Evolutionary conservation across 2,888 invertebrate species (phyloP).

Genomic region (Polydrusus pterygomalis): DNA sequence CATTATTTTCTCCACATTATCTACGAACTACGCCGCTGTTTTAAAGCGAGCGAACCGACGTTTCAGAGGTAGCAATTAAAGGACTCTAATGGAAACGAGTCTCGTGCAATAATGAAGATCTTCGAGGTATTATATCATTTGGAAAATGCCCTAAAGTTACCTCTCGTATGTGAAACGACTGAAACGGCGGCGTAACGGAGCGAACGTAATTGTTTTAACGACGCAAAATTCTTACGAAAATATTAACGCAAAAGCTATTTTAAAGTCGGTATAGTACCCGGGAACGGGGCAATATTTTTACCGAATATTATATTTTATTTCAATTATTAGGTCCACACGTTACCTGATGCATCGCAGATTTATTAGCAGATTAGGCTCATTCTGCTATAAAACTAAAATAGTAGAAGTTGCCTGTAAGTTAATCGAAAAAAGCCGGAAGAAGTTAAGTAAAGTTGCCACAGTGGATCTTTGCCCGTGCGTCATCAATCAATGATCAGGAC

Average conservation of each 20-base stretch:
- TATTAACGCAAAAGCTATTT: neutral
- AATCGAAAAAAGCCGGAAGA: too few relatives aligned
- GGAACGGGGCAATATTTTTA: too few relatives aligned
- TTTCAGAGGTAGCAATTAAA: conserved; percentile 36
- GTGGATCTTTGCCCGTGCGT: too few relatives aligned
- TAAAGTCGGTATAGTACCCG: neutral
- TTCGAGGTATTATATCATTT: conserved; percentile 38
- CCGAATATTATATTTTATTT: too few relatives aligned
- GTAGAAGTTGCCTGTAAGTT: too few relatives aligned
- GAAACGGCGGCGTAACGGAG: conserved; percentile 18
- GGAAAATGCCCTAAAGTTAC: conserved; percentile 35
- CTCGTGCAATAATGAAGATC: conserved; percentile 41
- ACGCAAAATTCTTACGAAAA: conserved; percentile 7
- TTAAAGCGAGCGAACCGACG: conserved; percentile 3
- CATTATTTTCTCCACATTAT: neutral
- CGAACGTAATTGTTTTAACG: conserved; percentile 35
- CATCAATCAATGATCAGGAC: too few relatives aligned
- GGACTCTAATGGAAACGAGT: conserved; percentile 29
- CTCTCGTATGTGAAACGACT: conserved; percentile 36
- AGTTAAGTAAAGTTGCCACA: too few relatives aligned
- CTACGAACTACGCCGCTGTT: conserved; percentile 3
- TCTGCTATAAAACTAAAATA: too few relatives aligned
- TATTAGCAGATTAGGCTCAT: too few relatives aligned
- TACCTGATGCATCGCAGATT: too few relatives aligned
- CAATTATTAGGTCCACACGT: too few relatives aligned